Percentiles rank a stretch among this genome's conserved stretches.
phyloP scores from a whole-genome alignment of 1,140 invertebrate species.

The Apis mellifera region Amel_HAv3.1 CM009943.2:111501-112000 shows the following conservation, averaged over 20 bases:
- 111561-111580: constrained; percentile 41
- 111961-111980: constrained; percentile 12
- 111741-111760: neutral
- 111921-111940: neutral
- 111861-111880: neutral
- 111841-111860: constrained; percentile 19
- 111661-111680: constrained; percentile 19
- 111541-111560: constrained; percentile 16
- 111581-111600: constrained; percentile 46
- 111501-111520: constrained; percentile 38
- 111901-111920: neutral
- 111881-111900: neutral
- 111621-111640: constrained; percentile 31
- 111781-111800: neutral
- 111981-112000: neutral
- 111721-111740: neutral
- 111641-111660: constrained; percentile 40
- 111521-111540: neutral
- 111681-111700: neutral
- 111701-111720: neutral
- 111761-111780: neutral
- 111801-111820: neutral
- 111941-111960: constrained; percentile 30
- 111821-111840: neutral
- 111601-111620: constrained; percentile 9